phyloP scores from a whole-genome alignment of 1,140 invertebrate species.

The Xylocopa sonorina region DNA sequence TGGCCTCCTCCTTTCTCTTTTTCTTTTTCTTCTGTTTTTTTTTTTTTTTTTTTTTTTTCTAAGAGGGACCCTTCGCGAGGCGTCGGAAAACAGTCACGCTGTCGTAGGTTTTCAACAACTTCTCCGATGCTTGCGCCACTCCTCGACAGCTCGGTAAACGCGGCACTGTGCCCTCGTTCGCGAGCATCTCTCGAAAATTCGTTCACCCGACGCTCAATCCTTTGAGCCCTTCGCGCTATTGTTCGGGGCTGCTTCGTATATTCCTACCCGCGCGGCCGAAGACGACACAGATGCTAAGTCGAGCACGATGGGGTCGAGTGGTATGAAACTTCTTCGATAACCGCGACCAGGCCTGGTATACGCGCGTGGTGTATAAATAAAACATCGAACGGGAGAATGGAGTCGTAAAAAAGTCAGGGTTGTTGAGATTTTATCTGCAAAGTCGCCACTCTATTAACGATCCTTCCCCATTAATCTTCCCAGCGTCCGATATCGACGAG shows the following conservation, averaged over 20 bases:
- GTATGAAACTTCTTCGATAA: neutral
- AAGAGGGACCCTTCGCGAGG: neutral
- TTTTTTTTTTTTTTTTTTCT: too few relatives aligned
- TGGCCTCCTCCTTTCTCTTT: too few relatives aligned
- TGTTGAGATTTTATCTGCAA: neutral
- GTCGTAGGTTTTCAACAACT: conserved; percentile 34
- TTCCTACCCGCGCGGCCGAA: neutral
- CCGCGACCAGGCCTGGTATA: neutral
- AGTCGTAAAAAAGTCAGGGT: neutral
- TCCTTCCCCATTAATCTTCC: neutral
- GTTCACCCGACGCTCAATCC: conserved; percentile 16
- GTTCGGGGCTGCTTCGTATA: neutral
- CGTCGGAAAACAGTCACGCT: conserved; percentile 22
- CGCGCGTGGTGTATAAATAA: neutral
- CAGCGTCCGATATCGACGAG: neutral
- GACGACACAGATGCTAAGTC: neutral
- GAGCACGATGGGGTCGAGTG: neutral
- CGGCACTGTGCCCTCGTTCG: neutral
- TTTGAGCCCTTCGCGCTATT: neutral
- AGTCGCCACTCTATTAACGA: neutral
- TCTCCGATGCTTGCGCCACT: conserved; percentile 21
- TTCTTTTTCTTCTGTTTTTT: too few relatives aligned
- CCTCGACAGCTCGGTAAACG: conserved; percentile 45
- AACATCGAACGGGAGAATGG: neutral
- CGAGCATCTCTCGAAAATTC: conserved; percentile 9